Evolutionary conservation across 2,888 invertebrate species (phyloP).

Genomic region (Bedellia somnulentella): DNA sequence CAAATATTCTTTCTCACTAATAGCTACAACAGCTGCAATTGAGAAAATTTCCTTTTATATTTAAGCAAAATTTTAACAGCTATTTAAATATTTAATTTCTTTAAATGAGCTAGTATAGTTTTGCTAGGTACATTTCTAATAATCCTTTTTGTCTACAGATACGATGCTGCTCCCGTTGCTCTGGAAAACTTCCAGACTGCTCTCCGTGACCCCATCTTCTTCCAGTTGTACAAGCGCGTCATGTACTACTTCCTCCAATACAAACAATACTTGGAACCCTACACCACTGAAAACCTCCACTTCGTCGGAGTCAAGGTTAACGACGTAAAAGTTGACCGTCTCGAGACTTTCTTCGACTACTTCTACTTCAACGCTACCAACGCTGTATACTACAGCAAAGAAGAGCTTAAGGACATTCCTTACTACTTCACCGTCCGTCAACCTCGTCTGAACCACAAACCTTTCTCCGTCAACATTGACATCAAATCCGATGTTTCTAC

Average conservation of each 20-base stretch:
- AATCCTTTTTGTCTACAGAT: slow-evolving; percentile 22
- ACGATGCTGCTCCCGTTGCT: slow-evolving; percentile 54
- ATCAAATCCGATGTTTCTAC: slow-evolving; percentile 61
- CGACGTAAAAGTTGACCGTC: slow-evolving; percentile 61
- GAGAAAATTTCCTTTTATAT: too few species aligned
- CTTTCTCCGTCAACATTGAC: slow-evolving; percentile 63
- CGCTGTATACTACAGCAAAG: slow-evolving; percentile 27
- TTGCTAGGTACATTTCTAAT: not conserved
- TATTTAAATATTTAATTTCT: too few species aligned
- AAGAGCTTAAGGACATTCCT: slow-evolving; percentile 28
- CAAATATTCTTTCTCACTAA: too few species aligned
- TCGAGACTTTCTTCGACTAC: slow-evolving; percentile 68
- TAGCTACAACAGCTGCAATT: too few species aligned
- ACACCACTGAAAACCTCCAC: slow-evolving; percentile 56
- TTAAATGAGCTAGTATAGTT: too few species aligned
- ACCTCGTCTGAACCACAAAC: slow-evolving; percentile 70
- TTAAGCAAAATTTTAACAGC: too few species aligned
- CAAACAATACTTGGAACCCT: slow-evolving; percentile 60
- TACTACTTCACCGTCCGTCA: slow-evolving; percentile 63
- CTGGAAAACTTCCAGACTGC: slow-evolving; percentile 67
- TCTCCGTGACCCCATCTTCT: slow-evolving; percentile 73
- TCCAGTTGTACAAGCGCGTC: slow-evolving; percentile 66
- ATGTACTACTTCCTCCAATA: slow-evolving; percentile 60
- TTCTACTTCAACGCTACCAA: slow-evolving; percentile 66
- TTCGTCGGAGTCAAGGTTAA: slow-evolving; percentile 65